These are phyloP conservation scores for Agrilus planipennis DNA, from an alignment of 1,140 invertebrate genomes.

Conservation along the genomic window DNA sequence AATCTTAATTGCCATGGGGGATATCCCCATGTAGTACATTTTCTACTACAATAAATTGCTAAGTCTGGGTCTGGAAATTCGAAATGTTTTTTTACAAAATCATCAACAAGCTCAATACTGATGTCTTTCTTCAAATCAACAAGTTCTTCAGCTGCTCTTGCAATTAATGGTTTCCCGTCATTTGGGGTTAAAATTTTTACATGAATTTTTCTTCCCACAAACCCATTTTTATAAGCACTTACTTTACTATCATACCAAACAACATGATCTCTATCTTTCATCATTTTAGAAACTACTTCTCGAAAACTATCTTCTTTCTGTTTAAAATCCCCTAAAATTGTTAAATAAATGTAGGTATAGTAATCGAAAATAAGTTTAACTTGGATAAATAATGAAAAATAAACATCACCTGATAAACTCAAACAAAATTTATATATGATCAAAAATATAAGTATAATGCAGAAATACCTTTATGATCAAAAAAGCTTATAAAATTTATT, in stretches of 20 bases:
- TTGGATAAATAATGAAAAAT: constrained; percentile 3
- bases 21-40: constrained; percentile 46
- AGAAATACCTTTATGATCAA: constrained; percentile 50
- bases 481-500: constrained; percentile 54
- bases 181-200: constrained; percentile 36
- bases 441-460: constrained; percentile 5
- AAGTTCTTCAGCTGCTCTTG: constrained; percentile 32
- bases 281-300: constrained; percentile 38
- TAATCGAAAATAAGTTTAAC: constrained; percentile 11
- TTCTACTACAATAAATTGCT: constrained; percentile 46
- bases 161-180: constrained; percentile 45
- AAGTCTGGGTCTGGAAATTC: constrained; percentile 54
- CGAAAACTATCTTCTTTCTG: constrained; percentile 42
- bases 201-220: constrained; percentile 31
- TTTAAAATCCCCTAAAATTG: constrained; percentile 45
- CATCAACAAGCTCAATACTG: constrained; percentile 36
- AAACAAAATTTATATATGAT: constrained; percentile 4
- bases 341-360: constrained; percentile 15
- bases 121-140: constrained; percentile 32
- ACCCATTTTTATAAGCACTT: constrained; percentile 45
- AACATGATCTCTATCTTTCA: constrained; percentile 40
- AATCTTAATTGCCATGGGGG: constrained; percentile 59
- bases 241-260: constrained; percentile 41
- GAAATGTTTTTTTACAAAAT: constrained; percentile 35
- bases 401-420: too few species aligned